A percentile compares a stretch with the other conserved stretches of the same genome.
These are phyloP conservation scores for Microvelia longipes DNA, from an alignment of 1,140 invertebrate genomes.

Conservation along the genomic window DNA sequence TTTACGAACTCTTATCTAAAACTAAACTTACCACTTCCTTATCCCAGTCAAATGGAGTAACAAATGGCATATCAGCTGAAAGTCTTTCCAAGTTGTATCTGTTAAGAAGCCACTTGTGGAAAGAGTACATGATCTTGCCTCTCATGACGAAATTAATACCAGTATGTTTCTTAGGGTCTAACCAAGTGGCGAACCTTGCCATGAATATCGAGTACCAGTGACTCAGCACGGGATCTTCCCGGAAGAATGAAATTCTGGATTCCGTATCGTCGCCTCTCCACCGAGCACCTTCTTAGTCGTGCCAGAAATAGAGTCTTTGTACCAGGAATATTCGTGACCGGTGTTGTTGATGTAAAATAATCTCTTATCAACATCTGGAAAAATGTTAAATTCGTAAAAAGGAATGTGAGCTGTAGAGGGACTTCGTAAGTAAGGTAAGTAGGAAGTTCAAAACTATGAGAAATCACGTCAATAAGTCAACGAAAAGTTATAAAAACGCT, in stretches of 20 bases:
- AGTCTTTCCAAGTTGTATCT: slow-evolving; percentile 52
- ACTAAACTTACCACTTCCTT: neutral
- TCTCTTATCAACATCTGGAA: neutral
- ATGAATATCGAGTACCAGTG: neutral
- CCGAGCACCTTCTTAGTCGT: neutral
- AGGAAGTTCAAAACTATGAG: too few species aligned
- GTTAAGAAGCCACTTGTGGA: slow-evolving; percentile 29
- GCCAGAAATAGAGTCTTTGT: neutral
- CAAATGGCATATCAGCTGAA: slow-evolving; percentile 41
- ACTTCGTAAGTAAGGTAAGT: too few species aligned
- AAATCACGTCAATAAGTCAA: too few species aligned
- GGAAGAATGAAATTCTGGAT: neutral
- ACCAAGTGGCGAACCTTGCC: neutral
- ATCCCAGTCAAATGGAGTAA: slow-evolving; percentile 35
- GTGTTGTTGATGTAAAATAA: neutral
- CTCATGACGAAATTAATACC: neutral
- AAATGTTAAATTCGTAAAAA: neutral
- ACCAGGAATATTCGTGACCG: neutral
- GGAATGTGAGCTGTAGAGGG: too few species aligned
- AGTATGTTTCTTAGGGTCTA: neutral
- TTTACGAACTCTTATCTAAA: neutral
- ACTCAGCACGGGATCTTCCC: neutral
- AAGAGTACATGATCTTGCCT: neutral
- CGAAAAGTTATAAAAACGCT: too few species aligned
- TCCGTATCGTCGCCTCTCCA: neutral